Evolutionary conservation across 2,888 invertebrate genomes (phyloP).

Genomic region (Ryuthela nishihirai): DNA sequence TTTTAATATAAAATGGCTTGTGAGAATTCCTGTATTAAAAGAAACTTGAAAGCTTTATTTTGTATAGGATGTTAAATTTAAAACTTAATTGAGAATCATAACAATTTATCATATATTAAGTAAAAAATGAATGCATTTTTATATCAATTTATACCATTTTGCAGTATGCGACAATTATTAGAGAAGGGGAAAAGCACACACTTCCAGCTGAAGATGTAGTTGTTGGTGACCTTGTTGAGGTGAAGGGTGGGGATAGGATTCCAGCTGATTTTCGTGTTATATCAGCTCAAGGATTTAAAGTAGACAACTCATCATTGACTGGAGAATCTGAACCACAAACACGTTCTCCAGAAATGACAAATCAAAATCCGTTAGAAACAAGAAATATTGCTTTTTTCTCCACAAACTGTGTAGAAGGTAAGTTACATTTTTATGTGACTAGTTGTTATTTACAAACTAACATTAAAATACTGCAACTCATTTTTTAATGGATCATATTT

Average conservation of each 20-base stretch:
- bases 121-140: background rate
- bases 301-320: conserved; percentile 90
- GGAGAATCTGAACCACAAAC: conserved; percentile 94
- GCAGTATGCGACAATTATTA: conserved; percentile 78
- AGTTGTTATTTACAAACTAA: no score
- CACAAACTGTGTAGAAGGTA: conserved; percentile 86
- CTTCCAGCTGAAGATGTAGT: conserved; percentile 70
- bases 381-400: conserved; percentile 95
- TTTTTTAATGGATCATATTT: no score
- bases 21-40: no score
- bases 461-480: background rate
- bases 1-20: no score
- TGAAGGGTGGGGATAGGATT: conserved; percentile 98
- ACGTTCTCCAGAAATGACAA: conserved; percentile 82
- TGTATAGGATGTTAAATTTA: background rate
- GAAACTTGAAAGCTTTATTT: no score
- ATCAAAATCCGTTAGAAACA: conserved; percentile 92
- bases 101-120: no score
- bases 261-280: conserved; percentile 97
- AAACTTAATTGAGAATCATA: background rate
- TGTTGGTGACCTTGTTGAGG: conserved; percentile 95
- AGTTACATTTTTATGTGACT: background rate
- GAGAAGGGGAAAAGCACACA: conserved; percentile 55
- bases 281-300: conserved; percentile 92
- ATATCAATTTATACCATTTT: conserved; percentile 50